phyloP scores from a whole-genome alignment of 2,113 vertebrate genomes.

The Strix uralensis region DNA sequence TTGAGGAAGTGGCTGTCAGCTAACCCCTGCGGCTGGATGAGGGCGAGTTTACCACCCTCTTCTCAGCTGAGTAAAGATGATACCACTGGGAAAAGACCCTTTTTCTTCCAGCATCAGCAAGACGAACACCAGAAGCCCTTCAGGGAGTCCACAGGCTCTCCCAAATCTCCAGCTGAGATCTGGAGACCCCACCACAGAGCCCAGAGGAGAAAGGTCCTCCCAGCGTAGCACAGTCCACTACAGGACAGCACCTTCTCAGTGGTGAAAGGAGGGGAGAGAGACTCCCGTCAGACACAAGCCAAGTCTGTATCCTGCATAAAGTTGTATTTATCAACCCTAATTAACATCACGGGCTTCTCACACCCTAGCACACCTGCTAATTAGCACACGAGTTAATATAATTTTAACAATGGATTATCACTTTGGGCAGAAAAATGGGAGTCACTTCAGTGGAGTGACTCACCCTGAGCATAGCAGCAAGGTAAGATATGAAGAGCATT shows the following conservation, averaged over 20 bases:
- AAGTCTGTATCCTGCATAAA: background rate
- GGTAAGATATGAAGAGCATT: background rate
- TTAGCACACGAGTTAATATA: conserved; percentile 41
- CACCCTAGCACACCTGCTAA: conserved; percentile 61
- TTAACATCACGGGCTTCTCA: conserved; percentile 31
- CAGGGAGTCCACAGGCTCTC: background rate
- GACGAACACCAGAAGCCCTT: background rate
- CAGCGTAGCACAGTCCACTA: fast-evolving
- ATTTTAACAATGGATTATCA: conserved; percentile 41
- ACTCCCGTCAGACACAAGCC: background rate
- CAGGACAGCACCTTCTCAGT: background rate
- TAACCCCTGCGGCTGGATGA: background rate
- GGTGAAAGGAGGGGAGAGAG: background rate
- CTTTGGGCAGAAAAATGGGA: conserved; percentile 10
- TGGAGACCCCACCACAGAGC: background rate
- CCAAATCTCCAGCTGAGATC: fast-evolving
- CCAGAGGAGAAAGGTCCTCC: background rate
- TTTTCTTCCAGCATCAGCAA: background rate
- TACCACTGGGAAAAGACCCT: background rate
- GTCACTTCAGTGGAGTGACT: background rate
- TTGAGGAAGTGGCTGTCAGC: background rate
- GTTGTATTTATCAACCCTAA: conserved; percentile 24
- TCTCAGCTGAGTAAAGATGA: background rate
- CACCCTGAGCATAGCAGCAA: background rate
- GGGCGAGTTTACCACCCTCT: background rate